Evolutionary conservation across 2,888 invertebrate species (phyloP).

Genomic region (Metopia argyrocephala): DNA sequence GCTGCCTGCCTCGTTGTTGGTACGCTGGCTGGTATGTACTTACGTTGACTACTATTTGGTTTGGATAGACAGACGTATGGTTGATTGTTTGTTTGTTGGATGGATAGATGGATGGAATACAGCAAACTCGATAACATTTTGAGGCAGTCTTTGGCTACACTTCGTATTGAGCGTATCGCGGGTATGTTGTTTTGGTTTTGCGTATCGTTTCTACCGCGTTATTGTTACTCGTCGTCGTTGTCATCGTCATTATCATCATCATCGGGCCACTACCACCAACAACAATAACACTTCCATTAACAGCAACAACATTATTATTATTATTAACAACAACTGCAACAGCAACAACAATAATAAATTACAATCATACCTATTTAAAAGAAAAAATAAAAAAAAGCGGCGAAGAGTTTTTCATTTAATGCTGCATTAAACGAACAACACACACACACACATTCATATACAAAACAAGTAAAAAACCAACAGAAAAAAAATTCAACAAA

Average conservation of each 20-base stretch:
- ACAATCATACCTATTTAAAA: constrained; percentile 41
- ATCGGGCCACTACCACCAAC: constrained; percentile 53
- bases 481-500: background rate
- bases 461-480: constrained; percentile 6
- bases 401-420: constrained; percentile 12
- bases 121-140: constrained; percentile 79
- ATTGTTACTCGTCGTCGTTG: constrained; percentile 53
- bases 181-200: constrained; percentile 73
- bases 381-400: constrained; percentile 13
- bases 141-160: constrained; percentile 79
- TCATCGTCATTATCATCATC: background rate
- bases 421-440: constrained; percentile 6
- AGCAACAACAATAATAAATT: constrained; percentile 37
- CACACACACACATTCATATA: constrained; percentile 12
- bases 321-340: constrained; percentile 40
- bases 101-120: constrained; percentile 74
- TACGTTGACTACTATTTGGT: constrained; percentile 63
- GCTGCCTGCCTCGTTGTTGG: too few species aligned
- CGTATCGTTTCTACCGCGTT: constrained; percentile 65
- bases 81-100: too few species aligned
- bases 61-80: constrained; percentile 70
- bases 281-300: too few species aligned
- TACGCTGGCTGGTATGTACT: constrained; percentile 69
- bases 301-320: constrained; percentile 20
- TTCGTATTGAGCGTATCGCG: constrained; percentile 79